phyloP scores from a whole-genome alignment of 2,113 vertebrate genomes.

The Ibidorhyncha struthersii region DNA sequence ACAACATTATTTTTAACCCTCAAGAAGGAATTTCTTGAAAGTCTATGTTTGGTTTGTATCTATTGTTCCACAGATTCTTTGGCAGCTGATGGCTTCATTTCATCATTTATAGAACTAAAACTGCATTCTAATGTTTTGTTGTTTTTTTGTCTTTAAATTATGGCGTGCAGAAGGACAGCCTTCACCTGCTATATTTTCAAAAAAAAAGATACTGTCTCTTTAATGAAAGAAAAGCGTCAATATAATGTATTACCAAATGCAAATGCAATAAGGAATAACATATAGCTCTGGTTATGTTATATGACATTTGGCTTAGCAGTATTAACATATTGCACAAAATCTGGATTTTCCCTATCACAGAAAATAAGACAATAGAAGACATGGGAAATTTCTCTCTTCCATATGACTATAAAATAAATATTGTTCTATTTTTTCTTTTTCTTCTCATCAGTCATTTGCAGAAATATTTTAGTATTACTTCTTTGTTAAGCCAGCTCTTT shows the following conservation, averaged over 20 bases:
- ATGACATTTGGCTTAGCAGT: constrained; percentile 70
- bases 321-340: constrained; percentile 67
- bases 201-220: constrained; percentile 49
- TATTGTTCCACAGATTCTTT: constrained; percentile 28
- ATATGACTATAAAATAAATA: constrained; percentile 48
- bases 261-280: constrained; percentile 55
- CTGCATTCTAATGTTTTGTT: not conserved
- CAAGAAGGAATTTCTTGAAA: not conserved
- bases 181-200: constrained; percentile 6
- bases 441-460: constrained; percentile 42
- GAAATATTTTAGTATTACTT: constrained; percentile 59
- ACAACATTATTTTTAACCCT: not conserved
- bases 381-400: constrained; percentile 18
- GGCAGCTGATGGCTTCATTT: constrained; percentile 35
- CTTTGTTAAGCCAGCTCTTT: constrained; percentile 66
- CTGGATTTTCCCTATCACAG: constrained; percentile 53
- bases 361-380: constrained; percentile 49
- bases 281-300: constrained; percentile 50
- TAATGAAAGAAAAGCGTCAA: constrained; percentile 62
- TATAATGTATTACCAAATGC: constrained; percentile 58
- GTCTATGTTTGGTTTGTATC: not conserved
- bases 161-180: constrained; percentile 26
- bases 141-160: not conserved
- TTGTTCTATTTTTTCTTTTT: not conserved
- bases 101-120: not conserved